Evolutionary conservation across 2,797 vertebrate species (phyloP).

Genomic region (Coranthus polyacanthus): DNA sequence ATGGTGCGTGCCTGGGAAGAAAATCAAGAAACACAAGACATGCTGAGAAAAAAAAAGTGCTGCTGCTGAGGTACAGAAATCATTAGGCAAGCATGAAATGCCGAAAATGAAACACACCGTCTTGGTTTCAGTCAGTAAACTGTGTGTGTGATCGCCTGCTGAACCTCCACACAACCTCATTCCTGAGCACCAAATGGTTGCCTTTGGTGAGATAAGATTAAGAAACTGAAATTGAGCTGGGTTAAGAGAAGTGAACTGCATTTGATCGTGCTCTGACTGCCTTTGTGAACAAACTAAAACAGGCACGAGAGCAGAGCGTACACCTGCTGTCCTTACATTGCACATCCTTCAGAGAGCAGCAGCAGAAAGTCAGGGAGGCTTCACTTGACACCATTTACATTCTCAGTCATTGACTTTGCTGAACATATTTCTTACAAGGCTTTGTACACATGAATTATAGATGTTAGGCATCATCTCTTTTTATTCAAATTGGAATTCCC

Average conservation of each 20-base stretch:
- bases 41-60: conserved; percentile 2
- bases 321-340: conserved; percentile 1
- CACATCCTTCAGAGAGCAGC: conserved; percentile 14
- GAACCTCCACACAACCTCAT: background rate
- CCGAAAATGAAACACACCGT: background rate
- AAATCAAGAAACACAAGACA: conserved; percentile 11
- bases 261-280: background rate
- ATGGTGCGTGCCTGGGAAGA: conserved; percentile 77
- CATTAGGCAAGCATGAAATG: background rate
- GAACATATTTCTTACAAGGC: conserved; percentile 63
- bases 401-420: conserved; percentile 56
- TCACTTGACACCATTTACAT: conserved; percentile 59
- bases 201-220: too few species aligned
- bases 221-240: too few species aligned
- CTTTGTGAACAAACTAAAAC: conserved; percentile 10
- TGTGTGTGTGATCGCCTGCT: too few species aligned
- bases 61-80: background rate
- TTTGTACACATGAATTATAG: conserved; percentile 77
- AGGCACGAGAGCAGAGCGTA: background rate
- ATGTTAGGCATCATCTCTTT: conserved; percentile 71
- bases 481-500: conserved; percentile 80
- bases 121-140: too few species aligned
- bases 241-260: too few species aligned
- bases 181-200: too few species aligned
- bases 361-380: conserved; percentile 9